These are phyloP conservation scores for Gari tellinella DNA, from an alignment of 2,888 invertebrate genomes.

Conservation along the genomic window DNA sequence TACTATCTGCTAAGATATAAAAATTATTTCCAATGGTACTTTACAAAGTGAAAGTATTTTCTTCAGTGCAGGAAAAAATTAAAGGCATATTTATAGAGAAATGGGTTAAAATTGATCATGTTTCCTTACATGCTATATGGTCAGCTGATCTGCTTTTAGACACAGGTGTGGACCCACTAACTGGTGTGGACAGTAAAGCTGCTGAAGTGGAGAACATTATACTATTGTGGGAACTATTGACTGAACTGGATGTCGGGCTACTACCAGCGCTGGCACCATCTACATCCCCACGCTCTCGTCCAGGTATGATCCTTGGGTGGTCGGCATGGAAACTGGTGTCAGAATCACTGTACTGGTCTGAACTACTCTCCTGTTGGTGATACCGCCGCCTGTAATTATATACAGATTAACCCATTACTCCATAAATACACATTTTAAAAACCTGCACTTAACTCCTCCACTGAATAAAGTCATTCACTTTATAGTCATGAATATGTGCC, in stretches of 20 bases:
- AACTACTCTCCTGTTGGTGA: conserved; percentile 73
- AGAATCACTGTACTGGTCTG: conserved; percentile 76
- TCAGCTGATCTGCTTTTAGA: conserved; percentile 67
- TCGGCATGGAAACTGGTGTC: conserved; percentile 70
- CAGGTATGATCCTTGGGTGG: conserved; percentile 49
- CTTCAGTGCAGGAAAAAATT: no score
- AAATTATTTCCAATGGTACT: no score
- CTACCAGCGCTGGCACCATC: conserved; percentile 80
- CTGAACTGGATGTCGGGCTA: conserved; percentile 72
- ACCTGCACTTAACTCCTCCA: no score
- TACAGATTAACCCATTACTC: no score
- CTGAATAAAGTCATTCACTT: no score
- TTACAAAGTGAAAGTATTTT: no score
- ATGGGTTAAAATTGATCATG: background rate
- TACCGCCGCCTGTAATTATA: conserved; percentile 30
- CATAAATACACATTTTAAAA: no score
- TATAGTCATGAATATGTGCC: no score
- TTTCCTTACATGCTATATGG: conserved; percentile 62
- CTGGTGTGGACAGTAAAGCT: conserved; percentile 9
- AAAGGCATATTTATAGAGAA: no score
- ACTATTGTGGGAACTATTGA: conserved; percentile 64
- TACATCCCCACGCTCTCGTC: conserved; percentile 65
- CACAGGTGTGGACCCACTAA: conserved; percentile 23
- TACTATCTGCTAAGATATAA: no score
- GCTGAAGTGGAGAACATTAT: conserved; percentile 33